Evolutionary conservation across 2,888 invertebrate genomes (phyloP).

Genomic region (Sesamia inferens): DNA sequence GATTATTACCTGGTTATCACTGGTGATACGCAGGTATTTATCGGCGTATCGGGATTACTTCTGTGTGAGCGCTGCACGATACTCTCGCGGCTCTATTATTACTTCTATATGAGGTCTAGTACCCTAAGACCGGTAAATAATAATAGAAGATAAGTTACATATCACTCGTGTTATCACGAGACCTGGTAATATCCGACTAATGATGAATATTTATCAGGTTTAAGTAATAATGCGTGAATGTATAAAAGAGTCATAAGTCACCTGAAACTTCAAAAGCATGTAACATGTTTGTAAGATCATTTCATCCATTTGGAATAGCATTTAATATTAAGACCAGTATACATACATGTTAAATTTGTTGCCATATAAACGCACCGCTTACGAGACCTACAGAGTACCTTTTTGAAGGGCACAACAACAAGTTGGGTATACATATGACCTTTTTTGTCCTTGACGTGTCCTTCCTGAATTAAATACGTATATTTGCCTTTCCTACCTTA

Average conservation of each 20-base stretch:
- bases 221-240: neutral
- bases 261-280: neutral
- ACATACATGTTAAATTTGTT: neutral
- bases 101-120: too few species aligned
- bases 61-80: too few species aligned
- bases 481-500: neutral
- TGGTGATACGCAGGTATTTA: too few species aligned
- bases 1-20: too few species aligned
- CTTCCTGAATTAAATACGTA: conserved; percentile 16
- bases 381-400: neutral
- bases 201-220: neutral
- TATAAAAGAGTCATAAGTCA: neutral
- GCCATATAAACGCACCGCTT: conserved; percentile 32
- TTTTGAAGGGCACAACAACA: conserved; percentile 16
- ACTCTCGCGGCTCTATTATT: too few species aligned
- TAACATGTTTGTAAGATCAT: neutral
- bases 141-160: too few species aligned
- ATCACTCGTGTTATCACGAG: too few species aligned
- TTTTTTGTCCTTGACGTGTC: neutral
- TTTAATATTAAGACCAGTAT: neutral
- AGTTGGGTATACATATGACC: neutral
- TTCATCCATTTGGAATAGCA: neutral
- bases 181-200: too few species aligned
- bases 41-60: too few species aligned
- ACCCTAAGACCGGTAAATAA: too few species aligned